phyloP scores from a whole-genome alignment of 2,113 vertebrate species.

The Hydrochoerus hydrochaeris region DNA sequence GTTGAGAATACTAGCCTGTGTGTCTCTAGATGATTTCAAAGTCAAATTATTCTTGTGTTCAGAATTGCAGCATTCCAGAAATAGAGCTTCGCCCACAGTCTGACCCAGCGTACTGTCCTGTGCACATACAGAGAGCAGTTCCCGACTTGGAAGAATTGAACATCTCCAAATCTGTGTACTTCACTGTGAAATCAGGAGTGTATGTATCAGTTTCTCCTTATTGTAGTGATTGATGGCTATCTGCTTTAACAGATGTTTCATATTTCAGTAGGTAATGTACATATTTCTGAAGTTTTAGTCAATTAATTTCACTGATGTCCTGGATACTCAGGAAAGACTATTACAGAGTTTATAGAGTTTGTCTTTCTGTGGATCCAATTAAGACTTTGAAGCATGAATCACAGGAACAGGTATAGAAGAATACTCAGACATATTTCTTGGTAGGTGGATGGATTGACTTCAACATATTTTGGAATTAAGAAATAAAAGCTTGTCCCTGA shows the following conservation, averaged over 20 bases:
- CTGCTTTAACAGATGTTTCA: background rate
- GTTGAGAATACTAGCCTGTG: slow-evolving; percentile 7
- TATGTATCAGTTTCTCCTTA: slow-evolving; percentile 80
- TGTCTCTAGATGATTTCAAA: slow-evolving; percentile 49
- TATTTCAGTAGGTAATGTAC: background rate
- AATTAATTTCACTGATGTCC: background rate
- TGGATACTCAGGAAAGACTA: background rate
- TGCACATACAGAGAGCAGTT: slow-evolving; percentile 83
- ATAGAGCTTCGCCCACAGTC: slow-evolving; percentile 82
- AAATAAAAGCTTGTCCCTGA: slow-evolving; percentile 20
- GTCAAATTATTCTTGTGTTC: slow-evolving; percentile 52
- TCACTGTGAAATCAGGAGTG: slow-evolving; percentile 90
- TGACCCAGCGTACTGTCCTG: slow-evolving; percentile 64
- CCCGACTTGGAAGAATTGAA: slow-evolving; percentile 85
- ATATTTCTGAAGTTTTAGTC: slow-evolving; percentile 37
- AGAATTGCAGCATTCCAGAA: slow-evolving; percentile 89
- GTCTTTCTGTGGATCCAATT: slow-evolving; percentile 13
- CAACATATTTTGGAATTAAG: background rate
- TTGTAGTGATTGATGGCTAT: background rate
- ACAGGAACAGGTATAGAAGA: background rate
- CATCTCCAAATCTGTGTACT: slow-evolving; percentile 81
- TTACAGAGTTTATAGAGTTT: background rate
- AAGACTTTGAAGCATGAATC: slow-evolving; percentile 37
- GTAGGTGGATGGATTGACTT: background rate
- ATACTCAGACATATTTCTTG: background rate